Percentiles rank a stretch among this genome's conserved stretches.
Evolutionary conservation across 2,888 invertebrate genomes (phyloP).

Genomic region (Noctuana brunneofusca): DNA sequence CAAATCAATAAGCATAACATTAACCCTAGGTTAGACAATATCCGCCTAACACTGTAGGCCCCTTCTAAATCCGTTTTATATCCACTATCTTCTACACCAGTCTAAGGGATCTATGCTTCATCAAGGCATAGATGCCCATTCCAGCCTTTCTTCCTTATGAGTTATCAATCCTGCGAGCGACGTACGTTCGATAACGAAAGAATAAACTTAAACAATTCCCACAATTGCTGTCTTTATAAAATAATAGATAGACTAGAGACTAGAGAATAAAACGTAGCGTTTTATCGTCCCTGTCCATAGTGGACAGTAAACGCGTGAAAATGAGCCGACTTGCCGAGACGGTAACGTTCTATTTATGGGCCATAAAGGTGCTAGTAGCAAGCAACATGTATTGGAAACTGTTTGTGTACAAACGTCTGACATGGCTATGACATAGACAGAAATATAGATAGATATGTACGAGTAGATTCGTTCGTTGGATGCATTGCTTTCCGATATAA

Average conservation of each 20-base stretch:
- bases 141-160: no score
- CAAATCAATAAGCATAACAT: no score
- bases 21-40: no score
- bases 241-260: background rate
- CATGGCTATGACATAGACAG: background rate
- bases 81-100: no score
- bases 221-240: background rate
- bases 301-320: conserved; percentile 50
- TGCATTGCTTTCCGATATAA: no score
- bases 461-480: no score
- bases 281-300: conserved; percentile 10
- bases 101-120: no score
- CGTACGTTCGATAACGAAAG: background rate
- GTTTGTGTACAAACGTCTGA: conserved; percentile 35
- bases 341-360: conserved; percentile 71
- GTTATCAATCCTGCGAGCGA: background rate
- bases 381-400: conserved; percentile 64
- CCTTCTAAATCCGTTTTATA: no score
- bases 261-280: conserved; percentile 8
- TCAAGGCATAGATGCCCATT: no score
- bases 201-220: background rate
- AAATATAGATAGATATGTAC: no score
- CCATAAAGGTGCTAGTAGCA: conserved; percentile 68
- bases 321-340: conserved; percentile 54
- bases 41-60: no score